These are phyloP conservation scores for Hippocampus comes DNA, from an alignment of 2,113 vertebrate genomes.

Conservation along the genomic window DNA sequence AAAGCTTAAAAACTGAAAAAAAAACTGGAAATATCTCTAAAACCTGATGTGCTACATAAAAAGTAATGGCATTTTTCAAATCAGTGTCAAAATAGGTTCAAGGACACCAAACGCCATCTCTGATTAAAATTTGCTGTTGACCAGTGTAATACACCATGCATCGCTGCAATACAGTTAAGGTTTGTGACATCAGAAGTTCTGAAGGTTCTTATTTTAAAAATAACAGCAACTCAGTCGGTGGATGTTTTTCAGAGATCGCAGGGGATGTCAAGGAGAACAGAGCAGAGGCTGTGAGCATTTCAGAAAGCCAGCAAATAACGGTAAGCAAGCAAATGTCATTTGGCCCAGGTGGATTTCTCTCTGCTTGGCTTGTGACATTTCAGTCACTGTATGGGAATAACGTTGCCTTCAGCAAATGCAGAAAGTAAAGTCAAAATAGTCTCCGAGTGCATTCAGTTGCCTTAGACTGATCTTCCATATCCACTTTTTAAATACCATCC, in stretches of 20 bases:
- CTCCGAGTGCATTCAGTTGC: neutral
- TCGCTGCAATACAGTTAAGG: no score
- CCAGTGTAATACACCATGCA: neutral
- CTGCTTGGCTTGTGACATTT: conserved; percentile 9
- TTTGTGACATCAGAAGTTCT: no score
- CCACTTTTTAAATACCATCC: neutral
- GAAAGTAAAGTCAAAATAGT: neutral
- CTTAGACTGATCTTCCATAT: neutral
- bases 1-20: no score
- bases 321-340: conserved; percentile 8
- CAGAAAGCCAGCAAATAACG: neutral
- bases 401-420: conserved; percentile 1
- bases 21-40: no score
- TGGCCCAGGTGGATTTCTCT: conserved; percentile 8
- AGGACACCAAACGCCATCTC: no score
- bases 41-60: no score
- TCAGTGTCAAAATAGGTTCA: no score
- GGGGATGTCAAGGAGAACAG: neutral
- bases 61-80: no score
- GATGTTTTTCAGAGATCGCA: neutral
- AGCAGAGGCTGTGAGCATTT: neutral
- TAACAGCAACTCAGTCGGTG: no score
- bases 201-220: no score
- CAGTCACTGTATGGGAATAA: neutral
- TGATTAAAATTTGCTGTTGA: no score